Conservation (phyloP, 2,888 invertebrate species). For the Phortica magna region DNA sequence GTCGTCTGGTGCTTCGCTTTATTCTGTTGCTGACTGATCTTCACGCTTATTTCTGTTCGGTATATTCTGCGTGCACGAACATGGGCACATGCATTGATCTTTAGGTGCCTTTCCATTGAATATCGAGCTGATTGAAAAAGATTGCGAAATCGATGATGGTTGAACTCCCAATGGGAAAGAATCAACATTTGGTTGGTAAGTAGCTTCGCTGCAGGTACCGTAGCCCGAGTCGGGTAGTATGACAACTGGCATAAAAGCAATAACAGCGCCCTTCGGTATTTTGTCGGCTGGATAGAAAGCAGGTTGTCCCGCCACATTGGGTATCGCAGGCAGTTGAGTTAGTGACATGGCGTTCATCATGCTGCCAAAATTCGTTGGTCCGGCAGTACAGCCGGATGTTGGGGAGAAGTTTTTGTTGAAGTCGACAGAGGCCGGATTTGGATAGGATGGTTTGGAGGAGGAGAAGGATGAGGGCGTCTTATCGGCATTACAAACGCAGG, state of each 20-base stretch:
- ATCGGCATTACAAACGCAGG: slow-evolving; percentile 70
- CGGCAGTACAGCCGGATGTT: slow-evolving; percentile 57
- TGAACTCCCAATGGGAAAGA: slow-evolving; percentile 73
- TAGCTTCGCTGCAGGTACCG: slow-evolving; percentile 73
- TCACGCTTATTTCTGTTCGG: slow-evolving; percentile 70
- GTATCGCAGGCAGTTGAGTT: slow-evolving; percentile 74
- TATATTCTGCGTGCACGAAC: slow-evolving; percentile 75
- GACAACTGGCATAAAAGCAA: slow-evolving; percentile 85
- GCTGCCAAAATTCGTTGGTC: slow-evolving; percentile 69
- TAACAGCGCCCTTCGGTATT: slow-evolving; percentile 81
- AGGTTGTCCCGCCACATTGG: slow-evolving; percentile 74
- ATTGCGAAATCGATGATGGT: slow-evolving; percentile 67
- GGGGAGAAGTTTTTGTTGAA: slow-evolving; percentile 65
- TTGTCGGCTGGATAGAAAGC: slow-evolving; percentile 75
- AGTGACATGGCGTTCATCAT: slow-evolving; percentile 75
- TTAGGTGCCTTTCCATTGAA: slow-evolving; percentile 65
- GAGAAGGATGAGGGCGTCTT: slow-evolving; percentile 66
- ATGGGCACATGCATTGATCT: slow-evolving; percentile 77
- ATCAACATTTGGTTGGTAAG: slow-evolving; percentile 59
- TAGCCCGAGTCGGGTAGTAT: slow-evolving; percentile 84
- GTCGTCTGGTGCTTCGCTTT: slow-evolving; percentile 24
- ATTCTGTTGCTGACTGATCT: neutral
- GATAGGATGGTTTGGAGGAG: slow-evolving; percentile 50
- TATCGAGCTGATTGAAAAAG: slow-evolving; percentile 67
- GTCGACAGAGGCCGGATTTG: slow-evolving; percentile 64